phyloP scores from a whole-genome alignment of 2,113 vertebrate species.

The Myotis yumanensis region DNA sequence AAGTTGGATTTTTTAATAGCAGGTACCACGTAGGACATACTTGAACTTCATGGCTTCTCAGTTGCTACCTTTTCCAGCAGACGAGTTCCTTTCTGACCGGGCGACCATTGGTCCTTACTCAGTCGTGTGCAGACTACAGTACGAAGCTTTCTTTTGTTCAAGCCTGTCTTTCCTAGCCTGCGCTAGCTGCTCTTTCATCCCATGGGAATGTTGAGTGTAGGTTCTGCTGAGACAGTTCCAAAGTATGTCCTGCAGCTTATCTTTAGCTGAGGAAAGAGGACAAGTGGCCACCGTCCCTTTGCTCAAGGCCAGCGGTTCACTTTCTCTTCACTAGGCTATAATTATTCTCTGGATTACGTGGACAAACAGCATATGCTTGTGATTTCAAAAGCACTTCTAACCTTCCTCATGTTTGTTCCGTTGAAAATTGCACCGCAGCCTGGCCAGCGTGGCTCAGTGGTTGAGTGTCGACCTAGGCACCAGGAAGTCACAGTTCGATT shows the following conservation, averaged over 20 bases:
- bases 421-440: neutral
- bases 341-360: conserved; percentile 13
- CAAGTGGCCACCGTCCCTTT: conserved; percentile 16
- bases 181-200: neutral
- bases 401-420: neutral
- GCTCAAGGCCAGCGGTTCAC: neutral
- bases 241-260: neutral
- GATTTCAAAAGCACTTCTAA: neutral
- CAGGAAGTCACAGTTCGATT: no score
- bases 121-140: neutral
- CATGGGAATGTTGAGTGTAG: neutral
- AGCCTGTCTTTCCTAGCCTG: neutral
- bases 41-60: neutral
- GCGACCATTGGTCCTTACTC: neutral
- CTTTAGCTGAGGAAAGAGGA: neutral
- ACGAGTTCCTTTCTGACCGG: neutral
- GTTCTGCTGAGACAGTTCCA: neutral
- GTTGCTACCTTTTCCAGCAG: conserved; percentile 13
- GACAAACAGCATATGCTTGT: neutral
- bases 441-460: no score
- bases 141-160: neutral
- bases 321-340: neutral
- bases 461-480: no score
- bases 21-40: neutral
- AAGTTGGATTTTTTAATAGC: neutral